Evolutionary conservation across 2,797 vertebrate genomes (phyloP).

Genomic region (Chaetodon trifasciatus): DNA sequence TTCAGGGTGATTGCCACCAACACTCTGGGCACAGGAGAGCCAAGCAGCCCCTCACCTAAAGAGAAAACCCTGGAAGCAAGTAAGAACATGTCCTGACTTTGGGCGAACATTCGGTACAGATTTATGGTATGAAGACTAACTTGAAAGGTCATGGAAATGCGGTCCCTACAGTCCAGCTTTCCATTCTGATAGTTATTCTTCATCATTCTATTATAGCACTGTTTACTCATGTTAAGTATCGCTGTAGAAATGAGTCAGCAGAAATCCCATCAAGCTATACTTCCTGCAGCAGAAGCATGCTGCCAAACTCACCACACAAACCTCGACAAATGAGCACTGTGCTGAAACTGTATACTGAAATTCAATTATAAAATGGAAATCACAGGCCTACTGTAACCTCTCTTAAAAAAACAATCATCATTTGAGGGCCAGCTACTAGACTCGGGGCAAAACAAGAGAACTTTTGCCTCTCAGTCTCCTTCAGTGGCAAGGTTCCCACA

Average conservation of each 20-base stretch:
- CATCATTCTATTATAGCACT: slow-evolving; percentile 58
- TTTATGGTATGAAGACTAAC: slow-evolving; percentile 10
- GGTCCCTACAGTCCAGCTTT: slow-evolving; percentile 55
- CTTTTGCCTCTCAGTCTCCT: slow-evolving; percentile 45
- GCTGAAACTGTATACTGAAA: slow-evolving; percentile 75
- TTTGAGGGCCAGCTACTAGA: slow-evolving; percentile 46
- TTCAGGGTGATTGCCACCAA: slow-evolving; percentile 96
- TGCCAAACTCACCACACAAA: slow-evolving; percentile 73
- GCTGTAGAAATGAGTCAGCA: slow-evolving; percentile 71
- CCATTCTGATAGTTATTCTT: slow-evolving; percentile 58
- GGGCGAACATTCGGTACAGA: background rate
- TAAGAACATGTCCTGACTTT: slow-evolving; percentile 73
- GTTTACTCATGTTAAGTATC: slow-evolving; percentile 69
- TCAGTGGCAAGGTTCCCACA: slow-evolving; percentile 60
- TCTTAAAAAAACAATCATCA: slow-evolving; percentile 62
- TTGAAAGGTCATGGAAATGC: slow-evolving; percentile 57
- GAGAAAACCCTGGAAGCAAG: slow-evolving; percentile 90
- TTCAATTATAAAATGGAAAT: slow-evolving; percentile 79
- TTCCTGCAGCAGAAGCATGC: slow-evolving; percentile 50
- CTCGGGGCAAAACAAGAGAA: slow-evolving; percentile 38
- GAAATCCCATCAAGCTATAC: slow-evolving; percentile 60
- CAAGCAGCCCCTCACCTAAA: slow-evolving; percentile 91
- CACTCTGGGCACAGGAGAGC: slow-evolving; percentile 93
- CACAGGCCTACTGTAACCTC: slow-evolving; percentile 70
- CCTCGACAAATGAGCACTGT: slow-evolving; percentile 79